A percentile compares a stretch with the other conserved stretches of the same genome.
Conservation (phyloP, 2,888 invertebrate genomes). For the Acronicta alni region DNA sequence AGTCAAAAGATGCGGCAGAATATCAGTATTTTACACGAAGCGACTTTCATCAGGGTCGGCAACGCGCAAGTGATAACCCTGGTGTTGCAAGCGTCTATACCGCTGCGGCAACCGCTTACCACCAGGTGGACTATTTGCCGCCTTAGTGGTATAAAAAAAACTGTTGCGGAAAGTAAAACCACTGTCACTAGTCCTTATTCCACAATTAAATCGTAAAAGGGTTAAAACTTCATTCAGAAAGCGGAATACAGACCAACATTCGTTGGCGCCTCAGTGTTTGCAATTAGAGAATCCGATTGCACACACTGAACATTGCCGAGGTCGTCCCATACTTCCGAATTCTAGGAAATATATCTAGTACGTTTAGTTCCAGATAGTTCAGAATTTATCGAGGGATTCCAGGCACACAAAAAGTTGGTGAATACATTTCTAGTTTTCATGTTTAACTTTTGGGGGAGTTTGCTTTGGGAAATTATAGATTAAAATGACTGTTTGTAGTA, state of each 20-base stretch:
- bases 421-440: constrained; percentile 14
- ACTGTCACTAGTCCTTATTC: not conserved
- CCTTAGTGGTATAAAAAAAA: no score
- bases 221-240: constrained; percentile 16
- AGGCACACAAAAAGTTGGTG: constrained; percentile 17
- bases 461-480: not conserved
- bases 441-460: not conserved
- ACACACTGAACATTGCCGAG: constrained; percentile 28
- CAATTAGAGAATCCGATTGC: constrained; percentile 45
- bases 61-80: no score
- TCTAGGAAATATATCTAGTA: constrained; percentile 29
- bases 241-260: constrained; percentile 4
- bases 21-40: no score
- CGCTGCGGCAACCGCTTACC: no score
- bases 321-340: constrained; percentile 25
- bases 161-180: no score
- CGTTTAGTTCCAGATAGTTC: constrained; percentile 27
- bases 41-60: no score
- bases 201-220: not conserved
- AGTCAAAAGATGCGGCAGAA: no score
- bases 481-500: not conserved
- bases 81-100: no score
- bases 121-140: no score
- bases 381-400: constrained; percentile 30
- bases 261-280: constrained; percentile 21